phyloP scores from a whole-genome alignment of 2,888 invertebrate genomes.

The Biston stratarius region DNA sequence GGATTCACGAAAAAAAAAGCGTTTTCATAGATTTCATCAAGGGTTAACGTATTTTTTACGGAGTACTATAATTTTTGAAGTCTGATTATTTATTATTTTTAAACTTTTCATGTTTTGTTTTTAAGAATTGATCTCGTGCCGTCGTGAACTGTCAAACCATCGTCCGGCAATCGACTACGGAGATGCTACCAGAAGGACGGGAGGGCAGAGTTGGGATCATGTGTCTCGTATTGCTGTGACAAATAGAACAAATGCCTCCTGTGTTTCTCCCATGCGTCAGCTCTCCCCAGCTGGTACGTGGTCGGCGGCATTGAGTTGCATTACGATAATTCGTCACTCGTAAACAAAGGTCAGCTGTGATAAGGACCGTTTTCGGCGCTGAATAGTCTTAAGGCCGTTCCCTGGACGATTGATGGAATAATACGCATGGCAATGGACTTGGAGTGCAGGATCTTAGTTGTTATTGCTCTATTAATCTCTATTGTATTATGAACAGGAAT shows the following conservation, averaged over 20 bases:
- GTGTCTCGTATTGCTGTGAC: too few species aligned
- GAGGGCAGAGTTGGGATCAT: too few species aligned
- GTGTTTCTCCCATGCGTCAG: slow-evolving; percentile 24
- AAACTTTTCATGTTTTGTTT: too few species aligned
- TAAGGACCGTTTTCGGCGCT: slow-evolving; percentile 73
- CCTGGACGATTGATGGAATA: slow-evolving; percentile 67
- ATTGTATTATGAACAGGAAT: slow-evolving; percentile 19
- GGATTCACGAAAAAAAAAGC: too few species aligned
- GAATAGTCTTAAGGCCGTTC: slow-evolving; percentile 71
- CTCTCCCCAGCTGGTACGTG: slow-evolving; percentile 20
- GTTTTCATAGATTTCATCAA: too few species aligned
- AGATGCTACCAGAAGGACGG: too few species aligned
- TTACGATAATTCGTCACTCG: slow-evolving; percentile 66
- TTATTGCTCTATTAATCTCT: slow-evolving; percentile 37
- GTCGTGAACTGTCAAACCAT: too few species aligned
- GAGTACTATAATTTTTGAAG: too few species aligned
- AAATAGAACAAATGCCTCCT: neutral
- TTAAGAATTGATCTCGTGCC: too few species aligned
- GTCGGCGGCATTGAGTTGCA: slow-evolving; percentile 70
- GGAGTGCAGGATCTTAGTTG: slow-evolving; percentile 38
- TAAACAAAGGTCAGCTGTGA: slow-evolving; percentile 59
- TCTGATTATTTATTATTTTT: too few species aligned
- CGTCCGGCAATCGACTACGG: too few species aligned
- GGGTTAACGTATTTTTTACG: too few species aligned
- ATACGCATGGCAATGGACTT: slow-evolving; percentile 73